A percentile compares a stretch with the other conserved stretches of the same genome.
phyloP scores from a whole-genome alignment of 1,140 invertebrate genomes.

The Drosophila erecta region DNA sequence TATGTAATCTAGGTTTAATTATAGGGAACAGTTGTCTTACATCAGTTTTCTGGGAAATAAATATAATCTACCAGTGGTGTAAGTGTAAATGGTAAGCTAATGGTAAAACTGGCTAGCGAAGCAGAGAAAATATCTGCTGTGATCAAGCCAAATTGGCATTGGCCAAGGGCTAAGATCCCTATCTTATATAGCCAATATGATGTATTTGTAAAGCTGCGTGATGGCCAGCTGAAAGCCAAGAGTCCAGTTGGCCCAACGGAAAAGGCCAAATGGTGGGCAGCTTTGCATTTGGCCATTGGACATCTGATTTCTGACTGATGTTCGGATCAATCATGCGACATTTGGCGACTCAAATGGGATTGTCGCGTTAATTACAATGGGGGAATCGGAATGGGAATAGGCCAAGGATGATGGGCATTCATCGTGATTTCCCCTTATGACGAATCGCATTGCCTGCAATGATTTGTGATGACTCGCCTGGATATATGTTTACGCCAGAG shows the following conservation, averaged over 20 bases:
- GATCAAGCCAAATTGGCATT: too few species aligned
- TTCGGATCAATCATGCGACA: slow-evolving; percentile 57
- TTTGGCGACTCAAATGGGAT: slow-evolving; percentile 65
- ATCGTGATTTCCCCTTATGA: slow-evolving; percentile 41
- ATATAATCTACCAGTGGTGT: too few species aligned
- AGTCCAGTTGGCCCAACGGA: slow-evolving; percentile 19
- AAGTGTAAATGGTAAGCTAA: too few species aligned
- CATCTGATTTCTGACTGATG: slow-evolving; percentile 37
- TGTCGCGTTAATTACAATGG: slow-evolving; percentile 75
- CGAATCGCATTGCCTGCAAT: slow-evolving; percentile 60
- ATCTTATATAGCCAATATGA: too few species aligned
- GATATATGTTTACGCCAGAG: slow-evolving; percentile 54
- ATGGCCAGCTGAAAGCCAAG: slow-evolving; percentile 26
- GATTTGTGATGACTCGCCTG: slow-evolving; percentile 72
- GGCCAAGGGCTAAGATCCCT: too few species aligned
- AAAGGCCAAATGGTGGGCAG: slow-evolving; percentile 64
- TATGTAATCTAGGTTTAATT: neutral
- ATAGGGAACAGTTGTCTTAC: too few species aligned
- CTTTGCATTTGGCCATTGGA: slow-evolving; percentile 35
- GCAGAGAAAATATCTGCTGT: too few species aligned
- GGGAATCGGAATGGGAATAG: slow-evolving; percentile 13
- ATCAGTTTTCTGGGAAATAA: too few species aligned
- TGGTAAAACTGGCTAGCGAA: too few species aligned
- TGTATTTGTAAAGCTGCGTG: slow-evolving; percentile 29
- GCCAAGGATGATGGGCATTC: slow-evolving; percentile 20